These are phyloP conservation scores for Deroptyus accipitrinus DNA, from an alignment of 2,113 vertebrate species.

Conservation along the genomic window DNA sequence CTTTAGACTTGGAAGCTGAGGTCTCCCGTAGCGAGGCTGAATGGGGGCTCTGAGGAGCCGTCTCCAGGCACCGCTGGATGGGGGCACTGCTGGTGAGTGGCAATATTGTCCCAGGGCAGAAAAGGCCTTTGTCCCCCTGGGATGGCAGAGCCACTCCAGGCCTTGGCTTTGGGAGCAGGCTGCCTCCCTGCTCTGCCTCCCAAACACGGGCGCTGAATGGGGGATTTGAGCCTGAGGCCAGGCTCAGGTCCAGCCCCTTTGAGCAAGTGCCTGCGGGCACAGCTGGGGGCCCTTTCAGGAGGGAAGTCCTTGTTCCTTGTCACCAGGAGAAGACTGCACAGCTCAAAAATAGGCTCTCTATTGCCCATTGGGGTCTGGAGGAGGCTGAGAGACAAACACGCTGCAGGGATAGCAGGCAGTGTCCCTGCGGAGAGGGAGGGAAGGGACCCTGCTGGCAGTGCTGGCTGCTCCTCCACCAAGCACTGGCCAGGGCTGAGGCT, in stretches of 20 bases:
- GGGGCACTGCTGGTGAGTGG: slow-evolving; percentile 42
- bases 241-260: slow-evolving; percentile 23
- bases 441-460: neutral
- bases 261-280: neutral
- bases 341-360: slow-evolving; percentile 22
- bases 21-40: neutral
- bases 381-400: neutral
- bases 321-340: slow-evolving; percentile 10
- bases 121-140: slow-evolving; percentile 49
- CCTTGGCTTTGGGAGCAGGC: neutral
- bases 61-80: neutral
- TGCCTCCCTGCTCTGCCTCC: slow-evolving; percentile 18
- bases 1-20: neutral
- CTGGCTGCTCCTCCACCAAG: neutral
- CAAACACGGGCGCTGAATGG: neutral
- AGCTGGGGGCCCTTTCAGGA: slow-evolving; percentile 37
- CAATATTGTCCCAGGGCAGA: slow-evolving; percentile 49
- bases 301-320: slow-evolving; percentile 60
- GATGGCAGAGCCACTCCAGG: slow-evolving; percentile 29
- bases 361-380: neutral
- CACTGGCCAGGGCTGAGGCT: neutral
- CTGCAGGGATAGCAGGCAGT: neutral
- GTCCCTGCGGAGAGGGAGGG: fast-evolving
- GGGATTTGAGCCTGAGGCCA: slow-evolving; percentile 16
- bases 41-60: neutral